These are phyloP conservation scores for Podocnemis expansa DNA, from an alignment of 2,113 vertebrate species.

Conservation along the genomic window DNA sequence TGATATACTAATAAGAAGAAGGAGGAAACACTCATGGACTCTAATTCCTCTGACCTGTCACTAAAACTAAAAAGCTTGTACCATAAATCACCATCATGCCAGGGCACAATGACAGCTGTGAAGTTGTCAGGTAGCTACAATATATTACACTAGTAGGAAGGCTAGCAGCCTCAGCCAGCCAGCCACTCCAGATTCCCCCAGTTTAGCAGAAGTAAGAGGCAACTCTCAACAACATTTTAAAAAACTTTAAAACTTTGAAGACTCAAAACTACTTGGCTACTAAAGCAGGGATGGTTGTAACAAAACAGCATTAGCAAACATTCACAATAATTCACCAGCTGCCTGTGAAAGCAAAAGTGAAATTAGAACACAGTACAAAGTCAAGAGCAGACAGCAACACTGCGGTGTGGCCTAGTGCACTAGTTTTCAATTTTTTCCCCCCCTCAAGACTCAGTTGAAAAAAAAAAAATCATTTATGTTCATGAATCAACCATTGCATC, in stretches of 20 bases:
- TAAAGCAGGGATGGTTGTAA: neutral
- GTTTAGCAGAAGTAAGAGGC: neutral
- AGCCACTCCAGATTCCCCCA: neutral
- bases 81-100: accelerated
- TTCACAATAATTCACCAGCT: neutral
- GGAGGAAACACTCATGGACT: neutral
- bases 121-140: neutral
- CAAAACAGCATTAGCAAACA: neutral
- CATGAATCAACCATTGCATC: too few species aligned
- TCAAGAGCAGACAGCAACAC: neutral
- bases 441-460: too few species aligned
- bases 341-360: neutral
- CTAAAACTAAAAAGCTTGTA: neutral
- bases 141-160: neutral
- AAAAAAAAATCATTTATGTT: too few species aligned
- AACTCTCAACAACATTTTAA: accelerated
- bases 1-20: neutral
- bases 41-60: neutral
- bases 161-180: neutral
- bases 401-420: neutral
- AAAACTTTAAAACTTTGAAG: neutral
- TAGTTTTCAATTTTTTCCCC: too few species aligned
- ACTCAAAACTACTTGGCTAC: neutral
- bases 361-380: neutral
- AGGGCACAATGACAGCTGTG: neutral